These are phyloP conservation scores for Molothrus aeneus DNA, from an alignment of 2,797 vertebrate species.

Conservation along the genomic window DNA sequence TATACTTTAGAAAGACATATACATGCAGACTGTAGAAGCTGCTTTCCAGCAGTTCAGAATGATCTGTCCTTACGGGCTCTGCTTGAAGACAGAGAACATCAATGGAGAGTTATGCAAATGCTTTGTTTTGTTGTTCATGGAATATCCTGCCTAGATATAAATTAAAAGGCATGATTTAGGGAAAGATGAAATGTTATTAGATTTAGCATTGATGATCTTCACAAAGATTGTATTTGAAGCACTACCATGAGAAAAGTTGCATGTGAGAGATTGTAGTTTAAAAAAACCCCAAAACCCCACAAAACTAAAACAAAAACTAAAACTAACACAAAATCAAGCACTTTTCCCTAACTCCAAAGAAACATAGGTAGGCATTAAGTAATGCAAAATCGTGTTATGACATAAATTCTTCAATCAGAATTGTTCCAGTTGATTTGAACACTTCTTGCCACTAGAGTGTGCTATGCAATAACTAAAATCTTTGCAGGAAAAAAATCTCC, in stretches of 20 bases:
- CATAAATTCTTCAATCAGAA: background rate
- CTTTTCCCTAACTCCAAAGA: background rate
- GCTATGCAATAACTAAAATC: slow-evolving; percentile 45
- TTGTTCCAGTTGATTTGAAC: background rate
- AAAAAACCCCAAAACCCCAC: background rate
- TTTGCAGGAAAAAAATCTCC: background rate
- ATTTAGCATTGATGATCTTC: background rate
- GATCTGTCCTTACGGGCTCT: background rate
- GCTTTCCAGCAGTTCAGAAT: background rate
- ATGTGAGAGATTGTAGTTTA: background rate
- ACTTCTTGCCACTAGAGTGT: slow-evolving; percentile 62
- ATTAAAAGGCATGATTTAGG: background rate
- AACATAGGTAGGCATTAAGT: background rate
- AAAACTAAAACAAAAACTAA: background rate
- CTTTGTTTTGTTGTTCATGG: background rate
- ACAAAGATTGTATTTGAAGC: background rate
- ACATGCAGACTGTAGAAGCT: background rate
- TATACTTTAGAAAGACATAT: background rate
- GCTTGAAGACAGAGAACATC: background rate
- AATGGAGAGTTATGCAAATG: background rate
- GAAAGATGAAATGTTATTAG: background rate
- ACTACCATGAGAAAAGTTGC: background rate
- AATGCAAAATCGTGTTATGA: background rate
- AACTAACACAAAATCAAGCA: rapidly evolving
- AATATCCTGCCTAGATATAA: background rate